A percentile compares a stretch with the other conserved stretches of the same genome.
These are phyloP conservation scores for Drosophila yooni DNA, from an alignment of 2,888 invertebrate species.

Conservation along the genomic window DNA sequence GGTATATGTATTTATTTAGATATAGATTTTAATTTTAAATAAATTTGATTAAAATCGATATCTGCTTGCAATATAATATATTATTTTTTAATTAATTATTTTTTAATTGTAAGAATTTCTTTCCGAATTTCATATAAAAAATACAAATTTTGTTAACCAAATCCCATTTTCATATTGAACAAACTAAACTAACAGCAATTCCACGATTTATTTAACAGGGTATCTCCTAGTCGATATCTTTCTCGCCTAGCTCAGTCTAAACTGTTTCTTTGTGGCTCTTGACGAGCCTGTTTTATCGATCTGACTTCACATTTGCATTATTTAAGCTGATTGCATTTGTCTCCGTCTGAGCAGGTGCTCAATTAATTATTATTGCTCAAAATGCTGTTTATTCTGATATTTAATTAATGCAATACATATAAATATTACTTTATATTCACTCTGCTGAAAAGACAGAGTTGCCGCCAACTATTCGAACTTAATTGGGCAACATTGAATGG, in stretches of 20 bases:
- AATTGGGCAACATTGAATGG: conserved; percentile 17
- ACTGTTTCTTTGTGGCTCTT: neutral
- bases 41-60: neutral
- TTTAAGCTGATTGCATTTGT: conserved; percentile 4
- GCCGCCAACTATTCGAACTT: conserved; percentile 3
- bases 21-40: neutral
- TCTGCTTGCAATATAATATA: neutral
- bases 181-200: too few relatives aligned
- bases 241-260: neutral
- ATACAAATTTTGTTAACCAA: too few relatives aligned
- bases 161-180: too few relatives aligned
- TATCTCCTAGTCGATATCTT: neutral
- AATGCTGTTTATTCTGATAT: neutral
- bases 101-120: neutral
- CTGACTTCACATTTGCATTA: neutral
- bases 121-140: neutral
- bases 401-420: conserved; percentile 4
- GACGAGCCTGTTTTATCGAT: neutral
- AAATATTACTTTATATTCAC: neutral
- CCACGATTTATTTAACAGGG: neutral
- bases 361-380: neutral
- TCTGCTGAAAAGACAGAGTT: neutral
- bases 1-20: neutral
- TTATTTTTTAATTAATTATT: too few relatives aligned
- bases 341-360: neutral